Evolutionary conservation across 1,140 invertebrate species (phyloP), one percentile per base, ranked within the genome.

Genomic region (Scylla paramamosain): DNA sequence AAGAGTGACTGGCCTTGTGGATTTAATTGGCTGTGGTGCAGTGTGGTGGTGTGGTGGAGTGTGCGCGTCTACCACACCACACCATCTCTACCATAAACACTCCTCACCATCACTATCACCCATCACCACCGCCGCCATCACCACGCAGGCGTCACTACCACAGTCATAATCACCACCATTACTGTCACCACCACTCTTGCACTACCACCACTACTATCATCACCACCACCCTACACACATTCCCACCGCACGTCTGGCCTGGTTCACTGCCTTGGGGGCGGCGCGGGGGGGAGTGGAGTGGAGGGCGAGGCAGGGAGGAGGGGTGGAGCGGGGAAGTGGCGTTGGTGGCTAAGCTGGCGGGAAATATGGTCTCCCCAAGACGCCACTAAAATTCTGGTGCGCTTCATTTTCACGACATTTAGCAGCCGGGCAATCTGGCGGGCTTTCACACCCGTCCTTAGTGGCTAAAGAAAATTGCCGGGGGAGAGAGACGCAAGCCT

Each of bases 361-460:
- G 95, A 96, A 96, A 96, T 96, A 96, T 95, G 94, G 95, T 90
- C 93, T 94, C 96, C 96, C 94, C 95, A 91, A 90, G 95, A 94
- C 96, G 93, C 94, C 90, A 96, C 96, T 96, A 96, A 96, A 96
- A 96, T 96, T 96, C 96, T 96, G 94, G 92, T 88, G 93, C 96
- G 93, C 96, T 96, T 96, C 96, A 96, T 96, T 96, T 96, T 96
- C 96, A 96, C 96, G 96, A 96, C 96, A 96, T 95, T 96, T 96
- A 96, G 96, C 96, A 96, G n/a, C 96, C 93, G 96, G 95, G 96
- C 96, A 96, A 96, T 96, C 96, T 96, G 96, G 96, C 96, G 96
- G 93, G 96, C 96, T 96, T 96, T 96, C 96, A 96, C 96, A 96
- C 96, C 96, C 94, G 96, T 96, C 96, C 96, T 96, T 96, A 96